phyloP scores from a whole-genome alignment of 2,888 invertebrate species.

The Agrotis clavis region DNA sequence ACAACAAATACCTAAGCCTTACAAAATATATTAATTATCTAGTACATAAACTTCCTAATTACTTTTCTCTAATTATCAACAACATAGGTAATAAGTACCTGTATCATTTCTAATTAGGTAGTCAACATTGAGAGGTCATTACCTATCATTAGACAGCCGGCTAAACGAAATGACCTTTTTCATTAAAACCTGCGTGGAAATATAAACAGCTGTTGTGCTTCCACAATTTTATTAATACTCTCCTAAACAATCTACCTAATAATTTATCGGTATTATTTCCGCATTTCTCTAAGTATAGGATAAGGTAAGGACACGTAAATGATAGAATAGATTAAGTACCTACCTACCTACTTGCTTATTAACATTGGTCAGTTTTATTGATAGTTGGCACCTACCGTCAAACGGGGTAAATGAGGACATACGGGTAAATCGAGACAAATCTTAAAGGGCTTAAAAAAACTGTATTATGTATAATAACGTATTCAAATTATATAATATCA shows the following conservation, averaged over 20 bases:
- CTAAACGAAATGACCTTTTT: constrained; percentile 5
- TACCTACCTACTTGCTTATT: background rate
- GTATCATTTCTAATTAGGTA: background rate
- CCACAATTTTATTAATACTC: background rate
- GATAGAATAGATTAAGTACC: background rate
- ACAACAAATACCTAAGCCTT: background rate
- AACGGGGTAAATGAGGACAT: too few relatives aligned
- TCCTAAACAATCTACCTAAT: background rate
- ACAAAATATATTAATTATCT: too few relatives aligned
- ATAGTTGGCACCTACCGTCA: background rate
- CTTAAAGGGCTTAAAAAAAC: too few relatives aligned
- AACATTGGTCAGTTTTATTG: background rate
- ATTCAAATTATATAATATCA: too few relatives aligned
- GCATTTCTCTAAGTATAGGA: background rate
- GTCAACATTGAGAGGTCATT: background rate
- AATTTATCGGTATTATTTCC: background rate
- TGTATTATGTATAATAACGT: too few relatives aligned
- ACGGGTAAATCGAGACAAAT: too few relatives aligned
- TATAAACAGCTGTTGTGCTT: constrained; percentile 8
- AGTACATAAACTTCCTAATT: background rate
- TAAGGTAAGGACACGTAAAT: background rate
- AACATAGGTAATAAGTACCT: background rate
- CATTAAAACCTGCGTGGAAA: constrained; percentile 4
- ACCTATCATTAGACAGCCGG: background rate
- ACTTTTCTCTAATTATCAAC: background rate